Conservation (phyloP, 2,888 invertebrate genomes). For the Mythimna vitellina region DNA sequence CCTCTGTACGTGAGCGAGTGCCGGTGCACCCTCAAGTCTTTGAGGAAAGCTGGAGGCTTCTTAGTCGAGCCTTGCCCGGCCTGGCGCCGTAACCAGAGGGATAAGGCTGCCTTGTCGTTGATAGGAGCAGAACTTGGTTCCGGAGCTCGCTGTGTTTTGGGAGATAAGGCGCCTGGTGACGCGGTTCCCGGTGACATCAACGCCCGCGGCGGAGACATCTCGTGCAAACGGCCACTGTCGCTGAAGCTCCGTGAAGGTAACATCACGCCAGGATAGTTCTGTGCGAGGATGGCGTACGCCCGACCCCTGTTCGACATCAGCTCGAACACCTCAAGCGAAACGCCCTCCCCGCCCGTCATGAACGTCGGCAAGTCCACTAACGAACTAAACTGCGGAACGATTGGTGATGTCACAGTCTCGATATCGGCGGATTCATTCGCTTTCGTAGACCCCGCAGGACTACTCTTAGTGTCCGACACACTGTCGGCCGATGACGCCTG, state of each 20-base stretch:
- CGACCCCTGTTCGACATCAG: conserved; percentile 93
- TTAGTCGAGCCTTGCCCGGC: conserved; percentile 82
- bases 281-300: conserved; percentile 93
- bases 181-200: conserved; percentile 76
- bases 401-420: conserved; percentile 82
- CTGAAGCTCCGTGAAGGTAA: conserved; percentile 94
- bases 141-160: conserved; percentile 69
- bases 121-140: conserved; percentile 70
- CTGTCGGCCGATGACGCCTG: conserved; percentile 92
- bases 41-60: conserved; percentile 92
- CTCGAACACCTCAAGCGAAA: conserved; percentile 94
- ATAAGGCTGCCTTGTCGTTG: conserved; percentile 86
- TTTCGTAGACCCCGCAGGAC: conserved; percentile 91
- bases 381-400: conserved; percentile 93
- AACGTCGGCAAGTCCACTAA: conserved; percentile 96
- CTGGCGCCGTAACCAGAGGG: conserved; percentile 91
- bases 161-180: conserved; percentile 69
- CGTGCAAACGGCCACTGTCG: conserved; percentile 89
- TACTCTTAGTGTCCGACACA: conserved; percentile 93
- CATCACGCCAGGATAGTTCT: conserved; percentile 94
- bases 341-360: conserved; percentile 94
- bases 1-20: conserved; percentile 96
- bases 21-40: conserved; percentile 93
- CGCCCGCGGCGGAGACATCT: conserved; percentile 81
- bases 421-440: conserved; percentile 75